Percentiles rank a stretch among this genome's conserved stretches.
Conservation (phyloP, 2,113 vertebrate genomes). For the Gracilinanus agilis region DNA sequence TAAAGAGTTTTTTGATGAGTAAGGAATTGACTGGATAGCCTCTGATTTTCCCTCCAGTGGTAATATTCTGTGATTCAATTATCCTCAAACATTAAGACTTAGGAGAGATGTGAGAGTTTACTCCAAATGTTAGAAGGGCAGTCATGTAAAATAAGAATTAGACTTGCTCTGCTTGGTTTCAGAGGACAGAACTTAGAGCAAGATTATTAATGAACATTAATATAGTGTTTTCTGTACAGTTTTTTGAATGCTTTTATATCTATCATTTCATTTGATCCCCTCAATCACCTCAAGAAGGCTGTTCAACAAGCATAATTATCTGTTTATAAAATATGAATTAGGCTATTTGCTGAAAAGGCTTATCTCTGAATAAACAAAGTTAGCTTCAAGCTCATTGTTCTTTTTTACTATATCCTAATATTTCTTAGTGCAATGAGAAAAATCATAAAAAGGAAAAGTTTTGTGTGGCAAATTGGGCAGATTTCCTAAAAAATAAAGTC, state of each 20-base stretch:
- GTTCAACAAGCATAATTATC: not conserved
- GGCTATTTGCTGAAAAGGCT: too few species aligned
- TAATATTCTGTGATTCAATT: not conserved
- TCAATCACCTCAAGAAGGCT: not conserved
- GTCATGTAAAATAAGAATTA: not conserved
- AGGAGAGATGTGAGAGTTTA: not conserved
- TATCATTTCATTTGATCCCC: not conserved
- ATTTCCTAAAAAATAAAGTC: not conserved
- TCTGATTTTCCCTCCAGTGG: not conserved
- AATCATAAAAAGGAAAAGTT: not conserved
- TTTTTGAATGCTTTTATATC: not conserved
- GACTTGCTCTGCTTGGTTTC: not conserved
- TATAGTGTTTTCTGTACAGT: not conserved
- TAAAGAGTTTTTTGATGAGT: not conserved
- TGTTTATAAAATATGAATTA: too few species aligned
- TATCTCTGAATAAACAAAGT: too few species aligned
- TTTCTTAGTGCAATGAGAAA: not conserved
- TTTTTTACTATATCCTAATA: not conserved
- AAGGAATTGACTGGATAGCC: not conserved
- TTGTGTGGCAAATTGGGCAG: not conserved
- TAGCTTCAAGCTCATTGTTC: not conserved
- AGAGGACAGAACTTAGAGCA: not conserved
- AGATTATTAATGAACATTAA: not conserved
- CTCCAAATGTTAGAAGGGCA: not conserved
- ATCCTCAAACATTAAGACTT: not conserved